phyloP scores from a whole-genome alignment of 2,888 invertebrate species.

The Eurytoma adleriae region DNA sequence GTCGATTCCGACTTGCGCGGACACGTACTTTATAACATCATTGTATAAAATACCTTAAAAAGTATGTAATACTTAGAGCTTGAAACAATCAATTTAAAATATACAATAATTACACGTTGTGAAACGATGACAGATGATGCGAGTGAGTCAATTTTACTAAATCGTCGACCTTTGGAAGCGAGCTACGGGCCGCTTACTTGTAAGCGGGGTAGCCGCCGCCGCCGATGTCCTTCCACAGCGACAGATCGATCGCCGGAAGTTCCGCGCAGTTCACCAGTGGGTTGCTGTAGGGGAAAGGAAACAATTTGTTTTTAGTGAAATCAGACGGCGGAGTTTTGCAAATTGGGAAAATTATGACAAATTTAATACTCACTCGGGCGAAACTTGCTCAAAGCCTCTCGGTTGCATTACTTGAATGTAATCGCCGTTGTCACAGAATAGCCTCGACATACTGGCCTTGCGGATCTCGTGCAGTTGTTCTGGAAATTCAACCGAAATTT shows the following conservation, averaged over 20 bases:
- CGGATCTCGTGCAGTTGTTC: conserved; percentile 87
- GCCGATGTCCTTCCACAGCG: conserved; percentile 78
- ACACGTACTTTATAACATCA: conserved; percentile 22
- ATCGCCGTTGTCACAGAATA: conserved; percentile 89
- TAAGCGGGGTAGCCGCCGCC: background rate
- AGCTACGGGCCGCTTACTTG: too few species aligned
- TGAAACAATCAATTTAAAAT: conserved; percentile 48
- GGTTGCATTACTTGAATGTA: conserved; percentile 67
- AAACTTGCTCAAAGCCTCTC: conserved; percentile 80
- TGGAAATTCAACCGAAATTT: conserved; percentile 57
- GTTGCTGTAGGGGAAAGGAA: conserved; percentile 78
- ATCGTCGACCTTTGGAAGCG: conserved; percentile 9
- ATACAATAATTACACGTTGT: conserved; percentile 57
- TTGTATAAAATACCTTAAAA: conserved; percentile 25
- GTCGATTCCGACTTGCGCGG: background rate
- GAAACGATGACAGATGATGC: conserved; percentile 17
- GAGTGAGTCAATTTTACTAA: conserved; percentile 33
- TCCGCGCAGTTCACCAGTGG: conserved; percentile 81
- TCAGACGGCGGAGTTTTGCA: background rate
- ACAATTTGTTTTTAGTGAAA: conserved; percentile 2
- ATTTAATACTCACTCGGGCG: conserved; percentile 77
- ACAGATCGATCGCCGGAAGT: conserved; percentile 81
- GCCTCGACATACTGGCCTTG: conserved; percentile 85
- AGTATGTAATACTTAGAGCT: conserved; percentile 44
- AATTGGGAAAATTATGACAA: background rate